Evolutionary conservation across 1,140 invertebrate genomes (phyloP), one percentile per base, ranked within the genome.

Genomic region (Drosophila fuyamai): DNA sequence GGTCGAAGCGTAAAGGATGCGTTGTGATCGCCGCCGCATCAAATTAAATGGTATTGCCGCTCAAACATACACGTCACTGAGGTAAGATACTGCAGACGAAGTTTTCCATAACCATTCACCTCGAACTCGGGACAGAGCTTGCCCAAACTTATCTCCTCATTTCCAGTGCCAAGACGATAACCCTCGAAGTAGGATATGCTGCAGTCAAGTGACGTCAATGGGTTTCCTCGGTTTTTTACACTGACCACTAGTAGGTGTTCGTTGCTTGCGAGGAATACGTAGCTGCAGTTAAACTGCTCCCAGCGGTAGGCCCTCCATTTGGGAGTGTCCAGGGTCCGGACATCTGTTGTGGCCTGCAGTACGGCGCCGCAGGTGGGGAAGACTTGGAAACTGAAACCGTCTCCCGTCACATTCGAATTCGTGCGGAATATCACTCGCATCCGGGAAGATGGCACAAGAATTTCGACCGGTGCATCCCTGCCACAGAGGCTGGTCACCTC

Each of bases 381-480:
- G 93, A 95, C 95, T 10, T 57, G 36, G 35, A 94, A 94, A 61
- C 90, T 93, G 88, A 98, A 98, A 8, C 97, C 97, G 79, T 96
- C 95, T n/a, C 94, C 95, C 58, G 94, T 94, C 5, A 94, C 93
- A 38, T 92, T 93, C 1, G 93, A 93, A 91, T 97, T 95, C 5
- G 95, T 95, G 67, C 94, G 94, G 77, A 97, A 96, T 8, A 95
- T 65, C 35, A 97, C 92, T 92, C 95, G 96, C 92, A 97, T 94
- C 75, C 91, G 92, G 61, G 94, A 94, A 6, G 93, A 93, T 1
- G 94, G 95, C 1, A 96, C 94, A 97, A 98, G 72, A 43, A 95
- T 93, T 0, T 82, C 47, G 1, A 83, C 55, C 5, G 96, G 96
- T 10, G 93, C 80, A 44, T 94, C 88, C 40, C 96, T 94, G 2